phyloP scores from a whole-genome alignment of 23 tunicate genomes.

The Halocynthia aurantium region DNA sequence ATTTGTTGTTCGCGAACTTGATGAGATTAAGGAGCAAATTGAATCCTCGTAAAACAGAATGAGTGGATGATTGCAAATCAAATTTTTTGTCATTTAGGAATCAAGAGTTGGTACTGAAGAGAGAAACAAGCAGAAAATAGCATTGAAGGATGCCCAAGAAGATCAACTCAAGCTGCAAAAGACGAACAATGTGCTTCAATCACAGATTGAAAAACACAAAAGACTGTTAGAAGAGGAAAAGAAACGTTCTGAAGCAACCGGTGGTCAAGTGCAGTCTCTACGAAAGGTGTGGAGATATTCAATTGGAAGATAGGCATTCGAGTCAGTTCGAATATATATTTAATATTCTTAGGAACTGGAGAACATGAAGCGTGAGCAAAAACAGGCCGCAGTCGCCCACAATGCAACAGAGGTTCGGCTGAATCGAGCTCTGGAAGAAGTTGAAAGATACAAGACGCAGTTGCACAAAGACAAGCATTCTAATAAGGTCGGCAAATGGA shows the following conservation, averaged over 20 bases:
- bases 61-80: no score
- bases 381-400: conserved; percentile 48
- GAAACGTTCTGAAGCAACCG: conserved; percentile 35
- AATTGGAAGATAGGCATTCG: no score
- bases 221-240: conserved; percentile 54
- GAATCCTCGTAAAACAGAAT: no score
- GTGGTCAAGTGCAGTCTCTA: conserved; percentile 44
- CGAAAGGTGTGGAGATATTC: not conserved
- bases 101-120: conserved; percentile 10
- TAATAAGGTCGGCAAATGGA: not conserved
- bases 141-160: conserved; percentile 42
- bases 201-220: conserved; percentile 55
- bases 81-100: not conserved
- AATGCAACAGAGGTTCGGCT: conserved; percentile 77
- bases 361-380: conserved; percentile 52
- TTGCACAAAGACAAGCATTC: conserved; percentile 41
- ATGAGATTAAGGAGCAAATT: no score
- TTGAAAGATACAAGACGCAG: conserved; percentile 53
- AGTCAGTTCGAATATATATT: no score
- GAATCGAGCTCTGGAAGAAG: conserved; percentile 73
- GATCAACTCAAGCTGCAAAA: conserved; percentile 50
- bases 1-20: no score
- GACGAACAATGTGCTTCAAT: conserved; percentile 39
- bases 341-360: conserved; percentile 33
- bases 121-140: not conserved